Percentiles rank a stretch among this genome's conserved stretches.
Conservation (phyloP, 2,113 vertebrate genomes). For the Solenodon paradoxus region DNA sequence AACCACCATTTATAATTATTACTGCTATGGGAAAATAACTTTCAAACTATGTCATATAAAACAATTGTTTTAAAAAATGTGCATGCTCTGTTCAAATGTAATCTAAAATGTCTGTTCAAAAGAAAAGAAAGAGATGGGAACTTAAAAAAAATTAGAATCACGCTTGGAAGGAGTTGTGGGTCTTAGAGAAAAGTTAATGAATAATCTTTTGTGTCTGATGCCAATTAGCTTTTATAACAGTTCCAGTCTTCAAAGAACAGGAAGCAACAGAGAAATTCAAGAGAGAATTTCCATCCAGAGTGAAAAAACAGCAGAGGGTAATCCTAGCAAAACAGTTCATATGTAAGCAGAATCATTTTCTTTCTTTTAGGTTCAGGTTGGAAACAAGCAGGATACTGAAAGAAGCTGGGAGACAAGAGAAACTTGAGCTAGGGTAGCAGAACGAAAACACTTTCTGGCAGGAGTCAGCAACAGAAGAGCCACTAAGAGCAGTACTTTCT, state of each 20-base stretch:
- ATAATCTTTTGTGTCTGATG: slow-evolving; percentile 69
- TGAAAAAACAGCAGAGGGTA: slow-evolving; percentile 58
- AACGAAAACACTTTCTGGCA: slow-evolving; percentile 17
- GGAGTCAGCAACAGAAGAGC: neutral
- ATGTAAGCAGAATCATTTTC: slow-evolving; percentile 61
- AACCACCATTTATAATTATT: slow-evolving; percentile 45
- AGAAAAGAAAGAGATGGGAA: slow-evolving; percentile 43
- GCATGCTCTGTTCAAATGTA: slow-evolving; percentile 29
- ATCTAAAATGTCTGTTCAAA: slow-evolving; percentile 52
- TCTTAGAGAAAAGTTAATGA: slow-evolving; percentile 70
- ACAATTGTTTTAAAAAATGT: slow-evolving; percentile 48
- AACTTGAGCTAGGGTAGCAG: neutral
- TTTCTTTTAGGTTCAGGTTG: slow-evolving; percentile 40
- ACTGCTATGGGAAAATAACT: slow-evolving; percentile 55
- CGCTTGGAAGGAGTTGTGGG: slow-evolving; percentile 43
- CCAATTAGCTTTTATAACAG: slow-evolving; percentile 68
- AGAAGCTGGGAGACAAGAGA: slow-evolving; percentile 31
- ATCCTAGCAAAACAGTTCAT: slow-evolving; percentile 52
- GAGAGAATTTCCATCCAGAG: slow-evolving; percentile 46
- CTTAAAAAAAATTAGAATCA: slow-evolving; percentile 60
- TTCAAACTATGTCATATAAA: slow-evolving; percentile 42
- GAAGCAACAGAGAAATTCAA: slow-evolving; percentile 50
- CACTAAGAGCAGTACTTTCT: neutral
- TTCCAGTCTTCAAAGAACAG: slow-evolving; percentile 64
- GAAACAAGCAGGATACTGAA: slow-evolving; percentile 21